These are phyloP conservation scores for Bostrychus sinensis DNA, from an alignment of 2,113 vertebrate genomes.

Conservation along the genomic window DNA sequence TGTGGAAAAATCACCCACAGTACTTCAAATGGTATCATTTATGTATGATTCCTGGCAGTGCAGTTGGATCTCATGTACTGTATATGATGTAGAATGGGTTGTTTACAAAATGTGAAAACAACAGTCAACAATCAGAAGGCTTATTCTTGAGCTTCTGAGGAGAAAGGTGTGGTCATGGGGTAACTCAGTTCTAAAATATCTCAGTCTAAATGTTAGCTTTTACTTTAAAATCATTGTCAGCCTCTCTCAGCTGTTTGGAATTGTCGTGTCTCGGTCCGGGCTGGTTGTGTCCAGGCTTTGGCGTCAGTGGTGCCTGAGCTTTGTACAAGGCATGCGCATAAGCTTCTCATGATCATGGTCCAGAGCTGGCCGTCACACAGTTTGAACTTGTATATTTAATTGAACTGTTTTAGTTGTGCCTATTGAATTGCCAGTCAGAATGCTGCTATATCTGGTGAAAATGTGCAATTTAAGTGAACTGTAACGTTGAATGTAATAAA, in stretches of 20 bases:
- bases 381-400: slow-evolving; percentile 58
- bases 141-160: too few species aligned
- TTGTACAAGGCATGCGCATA: slow-evolving; percentile 70
- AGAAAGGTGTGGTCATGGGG: too few species aligned
- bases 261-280: too few species aligned
- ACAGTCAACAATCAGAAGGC: too few species aligned
- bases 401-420: slow-evolving; percentile 73
- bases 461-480: slow-evolving; percentile 82
- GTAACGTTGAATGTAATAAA: slow-evolving; percentile 82
- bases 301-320: slow-evolving; percentile 8
- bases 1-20: neutral
- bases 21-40: slow-evolving; percentile 1
- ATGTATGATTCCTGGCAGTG: too few species aligned
- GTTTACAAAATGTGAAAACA: slow-evolving; percentile 9
- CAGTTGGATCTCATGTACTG: neutral
- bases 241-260: too few species aligned
- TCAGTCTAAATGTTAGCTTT: too few species aligned
- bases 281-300: too few species aligned
- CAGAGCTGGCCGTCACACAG: slow-evolving; percentile 24
- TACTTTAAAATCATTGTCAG: too few species aligned
- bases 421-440: slow-evolving; percentile 76
- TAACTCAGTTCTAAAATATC: too few species aligned
- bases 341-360: slow-evolving; percentile 52
- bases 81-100: neutral
- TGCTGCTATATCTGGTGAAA: slow-evolving; percentile 83